Conservation (phyloP, 2,888 invertebrate genomes). For the Eulithis testata region DNA sequence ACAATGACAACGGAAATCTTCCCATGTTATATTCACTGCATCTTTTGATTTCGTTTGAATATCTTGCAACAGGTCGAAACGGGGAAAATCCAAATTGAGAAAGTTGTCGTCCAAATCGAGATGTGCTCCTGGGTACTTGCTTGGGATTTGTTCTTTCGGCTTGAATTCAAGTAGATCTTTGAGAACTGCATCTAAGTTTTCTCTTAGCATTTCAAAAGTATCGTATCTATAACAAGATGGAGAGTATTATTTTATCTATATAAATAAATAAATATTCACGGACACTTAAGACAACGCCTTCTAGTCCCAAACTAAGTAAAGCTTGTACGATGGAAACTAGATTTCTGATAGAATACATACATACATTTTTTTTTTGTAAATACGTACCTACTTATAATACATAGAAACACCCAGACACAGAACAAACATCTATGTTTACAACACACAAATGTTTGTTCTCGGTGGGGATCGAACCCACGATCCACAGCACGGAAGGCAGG, state of each 20-base stretch:
- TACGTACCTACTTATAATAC: no score
- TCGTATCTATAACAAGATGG: conserved; percentile 85
- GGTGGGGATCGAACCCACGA: no score
- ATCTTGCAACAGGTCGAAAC: conserved; percentile 43
- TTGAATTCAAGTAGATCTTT: conserved; percentile 87
- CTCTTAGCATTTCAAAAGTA: conserved; percentile 94
- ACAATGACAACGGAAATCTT: conserved; percentile 42
- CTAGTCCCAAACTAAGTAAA: no score
- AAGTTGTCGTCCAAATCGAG: conserved; percentile 63
- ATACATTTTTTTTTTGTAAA: no score
- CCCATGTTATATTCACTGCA: conserved; percentile 41
- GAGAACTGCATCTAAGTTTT: conserved; percentile 89
- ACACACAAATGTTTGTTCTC: no score
- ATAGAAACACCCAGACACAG: no score
- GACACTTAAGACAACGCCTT: no score
- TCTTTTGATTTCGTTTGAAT: conserved; percentile 46
- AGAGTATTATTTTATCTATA: background rate
- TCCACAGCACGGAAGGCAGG: no score
- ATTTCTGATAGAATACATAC: no score
- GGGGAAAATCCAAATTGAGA: conserved; percentile 44
- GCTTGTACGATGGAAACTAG: no score
- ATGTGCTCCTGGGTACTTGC: conserved; percentile 68
- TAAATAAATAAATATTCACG: no score
- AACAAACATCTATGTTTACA: no score
- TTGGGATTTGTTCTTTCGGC: conserved; percentile 54